Percentiles rank a stretch among this genome's conserved stretches.
Conservation (phyloP, 2,888 invertebrate genomes). For the Cephus pygmeus region DNA sequence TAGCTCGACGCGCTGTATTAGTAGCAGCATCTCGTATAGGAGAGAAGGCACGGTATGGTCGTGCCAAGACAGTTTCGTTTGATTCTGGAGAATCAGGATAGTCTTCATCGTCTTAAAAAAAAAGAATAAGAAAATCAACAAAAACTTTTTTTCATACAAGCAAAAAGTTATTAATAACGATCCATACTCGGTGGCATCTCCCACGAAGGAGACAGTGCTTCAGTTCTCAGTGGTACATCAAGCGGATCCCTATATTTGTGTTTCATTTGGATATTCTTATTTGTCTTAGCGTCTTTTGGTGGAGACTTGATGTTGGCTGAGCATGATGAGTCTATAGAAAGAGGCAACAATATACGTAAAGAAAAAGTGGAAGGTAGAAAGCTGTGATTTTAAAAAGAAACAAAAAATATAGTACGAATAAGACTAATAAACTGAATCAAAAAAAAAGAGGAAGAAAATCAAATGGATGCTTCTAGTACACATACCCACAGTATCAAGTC, state of each 20-base stretch:
- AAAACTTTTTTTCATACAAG: background rate
- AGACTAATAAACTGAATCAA: background rate
- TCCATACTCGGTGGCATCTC: slow-evolving; percentile 3
- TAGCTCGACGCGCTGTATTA: slow-evolving; percentile 50
- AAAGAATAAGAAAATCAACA: slow-evolving; percentile 4
- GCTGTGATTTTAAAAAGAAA: too few species aligned
- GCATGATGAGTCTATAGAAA: background rate
- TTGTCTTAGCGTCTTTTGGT: slow-evolving; percentile 60
- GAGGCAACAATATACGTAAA: background rate
- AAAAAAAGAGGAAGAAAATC: background rate
- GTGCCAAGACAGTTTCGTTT: slow-evolving; percentile 59
- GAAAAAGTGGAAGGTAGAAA: background rate
- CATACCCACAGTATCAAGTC: slow-evolving; percentile 61
- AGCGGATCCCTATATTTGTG: slow-evolving; percentile 55
- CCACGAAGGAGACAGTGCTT: slow-evolving; percentile 60
- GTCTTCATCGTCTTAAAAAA: slow-evolving; percentile 50
- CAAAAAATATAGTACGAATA: background rate
- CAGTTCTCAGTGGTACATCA: slow-evolving; percentile 52
- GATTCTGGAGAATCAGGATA: slow-evolving; percentile 64
- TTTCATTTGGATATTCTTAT: slow-evolving; percentile 59
- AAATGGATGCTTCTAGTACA: slow-evolving; percentile 6
- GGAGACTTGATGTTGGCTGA: slow-evolving; percentile 51
- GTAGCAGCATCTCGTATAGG: slow-evolving; percentile 60
- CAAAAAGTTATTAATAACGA: slow-evolving; percentile 1
- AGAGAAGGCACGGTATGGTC: slow-evolving; percentile 57